phyloP scores from a whole-genome alignment of 2,888 invertebrate genomes.

The Athalia rosae region DNA sequence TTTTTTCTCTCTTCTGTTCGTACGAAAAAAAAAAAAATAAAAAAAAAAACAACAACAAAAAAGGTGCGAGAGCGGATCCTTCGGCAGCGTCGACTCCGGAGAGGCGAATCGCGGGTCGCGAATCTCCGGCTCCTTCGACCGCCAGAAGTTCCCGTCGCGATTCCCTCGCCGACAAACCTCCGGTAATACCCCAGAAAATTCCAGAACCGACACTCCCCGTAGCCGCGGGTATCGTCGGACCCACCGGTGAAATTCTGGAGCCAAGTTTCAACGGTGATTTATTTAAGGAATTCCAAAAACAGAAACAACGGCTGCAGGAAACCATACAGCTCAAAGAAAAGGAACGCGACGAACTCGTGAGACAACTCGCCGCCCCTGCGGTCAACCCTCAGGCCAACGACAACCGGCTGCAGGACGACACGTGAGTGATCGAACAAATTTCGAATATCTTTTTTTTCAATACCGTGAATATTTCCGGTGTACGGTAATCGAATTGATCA shows the following conservation, averaged over 20 bases:
- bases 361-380: conserved; percentile 73
- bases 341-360: conserved; percentile 76
- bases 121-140: conserved; percentile 82
- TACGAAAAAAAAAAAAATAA: too few species aligned
- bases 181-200: conserved; percentile 65
- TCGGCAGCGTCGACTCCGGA: conserved; percentile 82
- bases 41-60: too few species aligned
- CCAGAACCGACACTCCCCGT: conserved; percentile 68
- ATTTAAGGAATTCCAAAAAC: conserved; percentile 87
- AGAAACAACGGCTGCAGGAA: conserved; percentile 81
- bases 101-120: conserved; percentile 75
- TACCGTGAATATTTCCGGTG: conserved; percentile 4
- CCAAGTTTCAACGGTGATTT: conserved; percentile 80
- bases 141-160: conserved; percentile 82
- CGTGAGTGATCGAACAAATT: conserved; percentile 69
- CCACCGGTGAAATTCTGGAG: conserved; percentile 72
- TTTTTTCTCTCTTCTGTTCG: conserved; percentile 15
- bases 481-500: neutral
- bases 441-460: neutral
- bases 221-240: conserved; percentile 59
- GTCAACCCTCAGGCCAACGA: conserved; percentile 68
- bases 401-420: conserved; percentile 74
- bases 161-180: conserved; percentile 77
- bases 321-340: conserved; percentile 76
- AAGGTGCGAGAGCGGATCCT: conserved; percentile 66